Base-by-base conservation (phyloP, 2,113 vertebrate species). In the Myocastor coypus region DNA sequence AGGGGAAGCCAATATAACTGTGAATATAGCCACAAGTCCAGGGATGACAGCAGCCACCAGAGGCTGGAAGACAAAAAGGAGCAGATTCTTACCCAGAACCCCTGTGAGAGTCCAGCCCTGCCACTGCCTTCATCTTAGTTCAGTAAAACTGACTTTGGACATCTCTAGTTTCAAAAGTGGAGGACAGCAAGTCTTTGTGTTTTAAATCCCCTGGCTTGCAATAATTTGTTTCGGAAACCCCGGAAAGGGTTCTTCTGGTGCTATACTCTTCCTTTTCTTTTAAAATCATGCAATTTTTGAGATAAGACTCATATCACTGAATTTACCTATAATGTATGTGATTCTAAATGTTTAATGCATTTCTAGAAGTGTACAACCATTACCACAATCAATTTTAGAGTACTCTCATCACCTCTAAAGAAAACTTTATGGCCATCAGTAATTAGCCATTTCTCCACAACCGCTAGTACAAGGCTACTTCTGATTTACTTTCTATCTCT, bases 161-260 rank as follows among this genome's bases (percentile, higher is more conserved):
- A 80, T n/a, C 24, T 78, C 61, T 80, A n/a, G 11, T 2, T 61
- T 91, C 55, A 61, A 55, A 91, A 61, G 8, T 42, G 28, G 20
- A 3, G 69, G 8, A 85, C 40, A 40, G 46, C 81, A 86, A 66
- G 17, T 52, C 24, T 89, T 37, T 83, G 5, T 80, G 37, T 63
- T 94, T 89, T 73, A 92, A 81, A 14, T 28, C 42, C 37, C n/a
- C 5, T 50, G 24, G 22, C 59, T 37, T 34, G 32, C n/a, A 55
- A 84, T 66, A 37, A 85, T 59, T 59, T 83, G 9, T 87, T 93
- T 90, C 9, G 42, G 11, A 16, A 83, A 2, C 1, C n/a, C 73
- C 83, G 24, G n/a, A n/a, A 96, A 78, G 40, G 22, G 55, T 84
- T 89, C 69, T 89, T 88, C 20, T 20, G 17, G 40, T 91, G 63